phyloP scores from a whole-genome alignment of 2,113 vertebrate species.

The Trematocara nigrifrons region DNA sequence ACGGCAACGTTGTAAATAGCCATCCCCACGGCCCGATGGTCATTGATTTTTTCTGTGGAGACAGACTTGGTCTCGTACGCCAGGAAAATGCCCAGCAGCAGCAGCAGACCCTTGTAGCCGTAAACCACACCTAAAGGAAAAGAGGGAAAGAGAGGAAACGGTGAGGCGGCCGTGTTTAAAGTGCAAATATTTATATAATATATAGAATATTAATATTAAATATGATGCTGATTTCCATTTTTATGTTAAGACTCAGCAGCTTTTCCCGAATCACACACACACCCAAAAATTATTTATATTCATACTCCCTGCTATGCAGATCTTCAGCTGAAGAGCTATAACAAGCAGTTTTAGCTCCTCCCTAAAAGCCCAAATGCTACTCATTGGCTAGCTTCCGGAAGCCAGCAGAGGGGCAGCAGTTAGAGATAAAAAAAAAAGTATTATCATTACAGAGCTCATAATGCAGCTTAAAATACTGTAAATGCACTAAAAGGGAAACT shows the following conservation, averaged over 20 bases:
- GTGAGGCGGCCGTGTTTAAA: neutral
- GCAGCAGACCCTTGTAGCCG: conserved; percentile 88
- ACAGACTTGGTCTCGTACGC: conserved; percentile 95
- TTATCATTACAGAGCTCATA: neutral
- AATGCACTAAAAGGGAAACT: neutral
- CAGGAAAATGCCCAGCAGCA: conserved; percentile 89
- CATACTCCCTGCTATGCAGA: neutral
- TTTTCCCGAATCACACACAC: neutral
- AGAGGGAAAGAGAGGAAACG: neutral
- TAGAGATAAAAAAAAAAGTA: neutral
- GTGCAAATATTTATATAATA: neutral
- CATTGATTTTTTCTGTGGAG: conserved; percentile 91
- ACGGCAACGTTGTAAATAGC: conserved; percentile 87
- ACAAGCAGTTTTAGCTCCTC: neutral
- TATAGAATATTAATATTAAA: neutral
- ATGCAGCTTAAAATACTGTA: neutral
- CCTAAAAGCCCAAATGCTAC: neutral
- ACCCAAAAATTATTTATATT: neutral
- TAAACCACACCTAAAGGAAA: conserved; percentile 84
- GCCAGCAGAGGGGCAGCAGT: neutral
- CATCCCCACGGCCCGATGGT: conserved; percentile 89
- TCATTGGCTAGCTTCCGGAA: neutral
- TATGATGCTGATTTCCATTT: neutral
- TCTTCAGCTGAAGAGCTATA: neutral
- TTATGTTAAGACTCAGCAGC: neutral